phyloP scores from a whole-genome alignment of 2,797 vertebrate species.

The Gymnothorax reevesii region DNA sequence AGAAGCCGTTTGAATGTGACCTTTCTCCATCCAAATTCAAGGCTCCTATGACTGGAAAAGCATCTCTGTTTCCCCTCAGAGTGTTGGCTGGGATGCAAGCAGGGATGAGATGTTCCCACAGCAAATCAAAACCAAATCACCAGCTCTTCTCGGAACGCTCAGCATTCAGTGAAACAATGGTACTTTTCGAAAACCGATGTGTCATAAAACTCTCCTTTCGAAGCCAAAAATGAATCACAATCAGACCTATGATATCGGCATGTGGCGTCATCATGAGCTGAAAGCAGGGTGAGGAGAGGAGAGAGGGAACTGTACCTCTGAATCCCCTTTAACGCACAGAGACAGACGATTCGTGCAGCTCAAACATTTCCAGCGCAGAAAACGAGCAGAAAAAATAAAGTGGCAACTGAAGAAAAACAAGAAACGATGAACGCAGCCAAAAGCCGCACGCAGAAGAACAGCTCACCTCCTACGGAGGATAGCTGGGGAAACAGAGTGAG shows the following conservation, averaged over 20 bases:
- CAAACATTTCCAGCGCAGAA: too few species aligned
- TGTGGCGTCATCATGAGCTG: slow-evolving; percentile 68
- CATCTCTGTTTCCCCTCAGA: background rate
- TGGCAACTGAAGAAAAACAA: too few species aligned
- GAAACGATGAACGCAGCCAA: too few species aligned
- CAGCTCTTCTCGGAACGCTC: slow-evolving; percentile 26
- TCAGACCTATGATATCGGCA: slow-evolving; percentile 74
- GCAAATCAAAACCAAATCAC: slow-evolving; percentile 40
- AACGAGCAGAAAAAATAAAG: too few species aligned
- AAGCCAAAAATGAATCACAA: slow-evolving; percentile 73
- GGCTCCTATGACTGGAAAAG: background rate
- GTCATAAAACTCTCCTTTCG: slow-evolving; percentile 75
- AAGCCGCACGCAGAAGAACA: too few species aligned
- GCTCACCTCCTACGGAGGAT: slow-evolving; percentile 33
- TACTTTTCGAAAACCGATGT: slow-evolving; percentile 66
- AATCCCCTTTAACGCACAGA: too few species aligned
- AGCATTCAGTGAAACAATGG: slow-evolving; percentile 40
- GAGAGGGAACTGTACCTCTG: slow-evolving; percentile 36
- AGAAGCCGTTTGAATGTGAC: background rate
- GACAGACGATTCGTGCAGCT: too few species aligned
- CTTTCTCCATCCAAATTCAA: background rate
- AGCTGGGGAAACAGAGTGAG: slow-evolving; percentile 50
- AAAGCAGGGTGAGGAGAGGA: slow-evolving; percentile 45
- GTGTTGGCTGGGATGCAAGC: background rate
- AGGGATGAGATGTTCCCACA: slow-evolving; percentile 26